Conservation (phyloP, 2,888 invertebrate genomes). For the Rhagium mordax region DNA sequence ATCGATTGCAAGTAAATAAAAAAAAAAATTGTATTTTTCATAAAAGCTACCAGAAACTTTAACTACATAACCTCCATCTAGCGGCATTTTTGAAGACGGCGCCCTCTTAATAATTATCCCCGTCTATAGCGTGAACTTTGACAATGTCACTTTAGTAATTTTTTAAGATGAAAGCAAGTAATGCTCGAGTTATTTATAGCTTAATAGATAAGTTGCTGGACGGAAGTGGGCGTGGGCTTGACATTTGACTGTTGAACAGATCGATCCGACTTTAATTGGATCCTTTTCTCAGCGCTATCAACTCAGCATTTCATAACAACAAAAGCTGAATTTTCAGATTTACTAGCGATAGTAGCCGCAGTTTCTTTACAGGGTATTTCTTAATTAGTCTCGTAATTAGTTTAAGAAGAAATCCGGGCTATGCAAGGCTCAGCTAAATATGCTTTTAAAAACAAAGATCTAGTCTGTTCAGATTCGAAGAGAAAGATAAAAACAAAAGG, state of each 20-base stretch:
- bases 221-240: neutral
- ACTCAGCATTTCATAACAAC: neutral
- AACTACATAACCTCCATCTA: no score
- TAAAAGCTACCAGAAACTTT: no score
- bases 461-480: no score
- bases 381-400: neutral
- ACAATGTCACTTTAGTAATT: neutral
- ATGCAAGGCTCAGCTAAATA: no score
- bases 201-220: neutral
- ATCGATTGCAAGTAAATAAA: no score
- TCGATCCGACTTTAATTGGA: conserved; percentile 1
- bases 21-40: no score
- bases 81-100: no score
- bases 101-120: no score
- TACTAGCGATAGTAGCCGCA: neutral
- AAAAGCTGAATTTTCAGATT: neutral
- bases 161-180: neutral
- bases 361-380: neutral
- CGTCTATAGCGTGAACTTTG: neutral
- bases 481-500: no score
- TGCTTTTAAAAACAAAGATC: no score
- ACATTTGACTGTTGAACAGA: neutral
- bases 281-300: neutral
- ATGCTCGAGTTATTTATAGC: neutral
- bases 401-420: neutral